These are phyloP conservation scores for Solenopsis fugax DNA, from an alignment of 1,140 invertebrate genomes.

Conservation along the genomic window DNA sequence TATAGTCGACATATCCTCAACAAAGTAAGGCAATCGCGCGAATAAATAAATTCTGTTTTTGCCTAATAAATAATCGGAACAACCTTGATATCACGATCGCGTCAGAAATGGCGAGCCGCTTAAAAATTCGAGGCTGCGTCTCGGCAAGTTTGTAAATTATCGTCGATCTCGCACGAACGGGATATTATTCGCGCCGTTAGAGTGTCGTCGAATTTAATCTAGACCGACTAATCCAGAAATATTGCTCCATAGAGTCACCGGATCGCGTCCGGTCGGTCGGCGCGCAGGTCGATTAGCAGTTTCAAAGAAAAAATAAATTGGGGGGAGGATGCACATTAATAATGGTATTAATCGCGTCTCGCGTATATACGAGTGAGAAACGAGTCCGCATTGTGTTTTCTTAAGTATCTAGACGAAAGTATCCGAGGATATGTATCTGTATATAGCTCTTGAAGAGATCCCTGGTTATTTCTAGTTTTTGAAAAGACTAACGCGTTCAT, in stretches of 20 bases:
- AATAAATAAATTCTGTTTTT: conserved; percentile 11
- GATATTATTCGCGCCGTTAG: conserved; percentile 64
- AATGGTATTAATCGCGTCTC: conserved; percentile 25
- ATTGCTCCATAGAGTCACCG: conserved; percentile 16
- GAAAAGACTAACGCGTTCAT: background rate
- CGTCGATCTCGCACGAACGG: conserved; percentile 33
- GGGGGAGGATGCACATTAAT: conserved; percentile 22
- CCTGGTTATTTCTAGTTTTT: background rate
- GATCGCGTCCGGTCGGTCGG: background rate
- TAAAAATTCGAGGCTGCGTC: conserved; percentile 30
- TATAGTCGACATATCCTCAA: background rate
- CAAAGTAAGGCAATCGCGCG: background rate
- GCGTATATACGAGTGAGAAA: conserved; percentile 69
- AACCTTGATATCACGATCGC: background rate
- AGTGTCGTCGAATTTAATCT: conserved; percentile 62
- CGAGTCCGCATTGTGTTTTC: conserved; percentile 14
- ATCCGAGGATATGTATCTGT: background rate
- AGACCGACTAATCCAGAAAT: conserved; percentile 61
- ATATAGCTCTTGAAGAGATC: conserved; percentile 16
- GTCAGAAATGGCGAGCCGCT: background rate
- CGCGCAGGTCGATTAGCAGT: background rate
- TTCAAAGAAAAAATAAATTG: conserved; percentile 12
- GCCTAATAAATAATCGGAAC: conserved; percentile 17
- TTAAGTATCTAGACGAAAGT: conserved; percentile 1
- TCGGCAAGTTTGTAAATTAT: conserved; percentile 56